Percentiles rank a stretch among this genome's conserved stretches.
These are phyloP conservation scores for Dryadula phaetusa DNA, from an alignment of 2,888 invertebrate genomes.

Conservation along the genomic window DNA sequence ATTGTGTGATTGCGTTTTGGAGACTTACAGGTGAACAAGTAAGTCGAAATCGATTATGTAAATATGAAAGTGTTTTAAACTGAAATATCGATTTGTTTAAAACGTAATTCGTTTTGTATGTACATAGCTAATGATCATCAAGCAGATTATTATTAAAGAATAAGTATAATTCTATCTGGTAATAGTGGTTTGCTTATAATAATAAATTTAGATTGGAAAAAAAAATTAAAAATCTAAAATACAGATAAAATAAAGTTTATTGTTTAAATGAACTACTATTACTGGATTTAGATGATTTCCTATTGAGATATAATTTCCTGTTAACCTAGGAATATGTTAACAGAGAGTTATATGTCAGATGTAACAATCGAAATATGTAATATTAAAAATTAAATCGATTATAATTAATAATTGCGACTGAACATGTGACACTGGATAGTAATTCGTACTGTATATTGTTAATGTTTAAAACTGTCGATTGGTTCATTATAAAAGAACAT, in stretches of 20 bases:
- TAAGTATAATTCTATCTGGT: background rate
- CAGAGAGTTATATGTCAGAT: conserved; percentile 4
- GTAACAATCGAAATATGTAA: background rate
- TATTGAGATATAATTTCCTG: background rate
- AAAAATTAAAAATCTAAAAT: background rate
- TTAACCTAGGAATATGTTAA: conserved; percentile 5
- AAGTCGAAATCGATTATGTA: conserved; percentile 10
- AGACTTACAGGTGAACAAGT: background rate
- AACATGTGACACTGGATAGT: conserved; percentile 5
- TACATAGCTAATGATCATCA: conserved; percentile 23
- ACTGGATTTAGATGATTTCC: background rate
- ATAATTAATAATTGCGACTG: conserved; percentile 23
- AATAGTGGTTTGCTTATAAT: conserved; percentile 10
- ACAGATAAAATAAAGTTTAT: background rate
- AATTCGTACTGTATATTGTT: conserved; percentile 35
- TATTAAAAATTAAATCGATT: background rate
- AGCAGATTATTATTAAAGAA: conserved; percentile 29
- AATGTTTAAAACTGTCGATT: conserved; percentile 38
- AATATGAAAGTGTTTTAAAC: conserved; percentile 9
- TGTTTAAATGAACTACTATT: conserved; percentile 9
- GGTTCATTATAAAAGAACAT: conserved; percentile 71
- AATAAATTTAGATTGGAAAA: background rate
- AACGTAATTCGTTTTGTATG: conserved; percentile 17
- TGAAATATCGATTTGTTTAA: conserved; percentile 6
- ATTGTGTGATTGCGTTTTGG: conserved; percentile 4